Evolutionary conservation across 2,113 vertebrate species (phyloP), one percentile per base, ranked within the genome.

Genomic region (Cnemophilus loriae): DNA sequence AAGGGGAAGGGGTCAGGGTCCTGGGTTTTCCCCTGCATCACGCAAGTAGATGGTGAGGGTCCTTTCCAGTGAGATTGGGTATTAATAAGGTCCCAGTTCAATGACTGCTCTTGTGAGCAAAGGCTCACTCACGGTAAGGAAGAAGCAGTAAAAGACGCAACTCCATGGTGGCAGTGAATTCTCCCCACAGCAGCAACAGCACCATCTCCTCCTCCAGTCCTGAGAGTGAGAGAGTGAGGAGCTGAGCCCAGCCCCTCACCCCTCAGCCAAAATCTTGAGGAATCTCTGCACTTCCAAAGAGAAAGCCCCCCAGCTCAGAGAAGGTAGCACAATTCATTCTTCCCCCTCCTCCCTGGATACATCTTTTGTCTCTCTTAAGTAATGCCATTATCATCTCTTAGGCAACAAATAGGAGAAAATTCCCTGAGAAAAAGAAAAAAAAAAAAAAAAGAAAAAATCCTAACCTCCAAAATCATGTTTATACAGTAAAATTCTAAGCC

Each of bases 191-290:
- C 35, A 52, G 35, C 20, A 53, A 13, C n/a, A 49, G n/a, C 7
- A 32, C 27, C 3, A 16, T 76, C 44, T 60, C 21, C 20, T 37
- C 26, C 42, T 59, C n/a, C 1, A 1, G 7, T 39, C 13, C 7
- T 0, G 2, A 49, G n/a, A 39, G 44, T 0, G 1, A 30, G 15
- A 30, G 20, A 32, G 16, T 1, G 6, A 61, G 44, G 12, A 49
- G 22, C 16, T 49, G 22, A 41, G 13, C 35, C 50, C 28, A 33
- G 37, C 50, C 16, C 10, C 5, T 76, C 10, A 5, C 7, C 21
- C 27, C 12, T 32, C 35, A 39, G 46, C 44, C 22, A 41, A 77
- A 50, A 39, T 77, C 7, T 39, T 0, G 0, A 5, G 3, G 4
- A 49, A 61, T 49, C 44, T 49, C n/a, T 2, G 7, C 12, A 15